These are phyloP conservation scores for Latrodectus geometricus DNA, from an alignment of 1,140 invertebrate species.

Conservation along the genomic window DNA sequence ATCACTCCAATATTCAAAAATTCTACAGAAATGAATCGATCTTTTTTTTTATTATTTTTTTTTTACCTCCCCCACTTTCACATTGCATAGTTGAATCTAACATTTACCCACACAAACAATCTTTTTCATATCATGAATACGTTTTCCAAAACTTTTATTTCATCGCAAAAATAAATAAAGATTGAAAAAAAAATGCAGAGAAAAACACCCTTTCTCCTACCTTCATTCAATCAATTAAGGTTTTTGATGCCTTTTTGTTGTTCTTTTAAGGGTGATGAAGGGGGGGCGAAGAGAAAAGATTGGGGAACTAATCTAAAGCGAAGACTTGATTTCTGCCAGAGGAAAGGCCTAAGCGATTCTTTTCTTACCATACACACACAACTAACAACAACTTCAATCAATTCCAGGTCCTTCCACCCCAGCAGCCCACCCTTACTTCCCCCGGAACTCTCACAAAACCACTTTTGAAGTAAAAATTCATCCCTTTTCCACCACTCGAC, in stretches of 20 bases:
- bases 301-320: slow-evolving; percentile 27
- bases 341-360: slow-evolving; percentile 21
- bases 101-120: background rate
- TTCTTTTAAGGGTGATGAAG: slow-evolving; percentile 49
- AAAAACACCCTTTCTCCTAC: too few relatives aligned
- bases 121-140: slow-evolving; percentile 26
- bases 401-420: slow-evolving; percentile 1
- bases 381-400: slow-evolving; percentile 53
- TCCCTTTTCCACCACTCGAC: slow-evolving; percentile 23
- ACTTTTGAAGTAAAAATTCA: slow-evolving; percentile 11
- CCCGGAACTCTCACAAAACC: too few relatives aligned
- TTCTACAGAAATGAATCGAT: background rate
- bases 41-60: slow-evolving; percentile 9
- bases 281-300: background rate
- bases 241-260: slow-evolving; percentile 19
- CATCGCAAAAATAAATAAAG: background rate
- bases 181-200: background rate
- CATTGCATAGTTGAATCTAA: background rate
- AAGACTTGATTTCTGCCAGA: slow-evolving; percentile 33
- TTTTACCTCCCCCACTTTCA: background rate
- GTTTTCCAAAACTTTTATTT: slow-evolving; percentile 51
- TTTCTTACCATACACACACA: background rate
- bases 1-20: slow-evolving; percentile 1
- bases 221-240: slow-evolving; percentile 44
- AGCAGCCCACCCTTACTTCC: too few relatives aligned